Conservation (phyloP, 2,113 vertebrate genomes). For the Sinocyclocheilus maitianheensis region DNA sequence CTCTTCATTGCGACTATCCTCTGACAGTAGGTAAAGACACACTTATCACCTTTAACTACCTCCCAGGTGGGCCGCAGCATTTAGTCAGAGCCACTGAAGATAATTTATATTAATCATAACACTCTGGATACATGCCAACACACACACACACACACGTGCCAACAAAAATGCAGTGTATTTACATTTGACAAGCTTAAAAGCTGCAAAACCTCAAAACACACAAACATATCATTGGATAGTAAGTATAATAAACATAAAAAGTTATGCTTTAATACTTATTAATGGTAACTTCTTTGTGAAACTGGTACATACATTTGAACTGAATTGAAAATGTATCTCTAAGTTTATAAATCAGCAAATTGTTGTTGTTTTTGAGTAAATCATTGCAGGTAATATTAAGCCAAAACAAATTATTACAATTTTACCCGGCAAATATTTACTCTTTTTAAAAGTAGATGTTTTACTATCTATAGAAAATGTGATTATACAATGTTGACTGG, state of each 20-base stretch:
- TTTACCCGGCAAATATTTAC: not conserved
- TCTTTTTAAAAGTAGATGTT: not conserved
- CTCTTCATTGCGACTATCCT: slow-evolving; percentile 60
- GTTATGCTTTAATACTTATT: not conserved
- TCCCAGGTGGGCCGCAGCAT: not conserved
- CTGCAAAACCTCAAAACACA: not conserved
- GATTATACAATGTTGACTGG: not conserved
- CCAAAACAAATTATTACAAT: not conserved
- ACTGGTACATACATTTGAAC: too few relatives aligned
- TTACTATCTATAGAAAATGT: not conserved
- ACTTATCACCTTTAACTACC: not conserved
- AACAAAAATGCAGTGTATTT: not conserved
- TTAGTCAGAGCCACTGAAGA: not conserved
- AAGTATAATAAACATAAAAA: not conserved
- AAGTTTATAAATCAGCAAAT: too few relatives aligned
- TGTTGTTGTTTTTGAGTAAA: too few relatives aligned
- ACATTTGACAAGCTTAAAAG: not conserved
- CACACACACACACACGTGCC: not conserved
- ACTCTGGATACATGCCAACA: not conserved
- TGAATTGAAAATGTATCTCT: too few relatives aligned
- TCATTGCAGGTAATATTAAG: too few relatives aligned
- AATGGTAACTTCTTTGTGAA: not conserved
- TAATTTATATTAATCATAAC: not conserved
- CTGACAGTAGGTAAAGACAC: slow-evolving; percentile 28
- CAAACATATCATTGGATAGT: not conserved